A percentile compares a stretch with the other conserved stretches of the same genome.
phyloP scores from a whole-genome alignment of 2,113 vertebrate species.

The Irena cyanogastra region DNA sequence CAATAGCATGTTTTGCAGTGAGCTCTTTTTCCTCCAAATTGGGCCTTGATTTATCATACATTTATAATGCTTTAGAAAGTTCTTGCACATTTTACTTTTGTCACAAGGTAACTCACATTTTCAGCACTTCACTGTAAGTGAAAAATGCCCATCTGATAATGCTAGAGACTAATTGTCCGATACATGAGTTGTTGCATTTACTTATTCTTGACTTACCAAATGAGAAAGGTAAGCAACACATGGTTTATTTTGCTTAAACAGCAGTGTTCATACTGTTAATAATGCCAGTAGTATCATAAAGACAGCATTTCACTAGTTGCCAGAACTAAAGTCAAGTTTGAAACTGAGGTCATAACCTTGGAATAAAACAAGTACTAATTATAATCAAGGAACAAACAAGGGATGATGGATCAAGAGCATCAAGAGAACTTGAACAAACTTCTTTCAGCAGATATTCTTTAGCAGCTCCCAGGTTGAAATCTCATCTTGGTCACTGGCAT shows the following conservation, averaged over 20 bases:
- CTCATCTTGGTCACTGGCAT: conserved; percentile 59
- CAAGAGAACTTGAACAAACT: conserved; percentile 50
- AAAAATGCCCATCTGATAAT: conserved; percentile 8
- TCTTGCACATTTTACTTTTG: conserved; percentile 24
- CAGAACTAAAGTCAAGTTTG: conserved; percentile 56
- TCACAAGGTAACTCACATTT: conserved; percentile 35
- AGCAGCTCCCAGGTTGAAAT: conserved; percentile 59
- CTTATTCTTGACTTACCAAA: conserved; percentile 52
- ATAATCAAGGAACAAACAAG: conserved; percentile 53
- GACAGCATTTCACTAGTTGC: conserved; percentile 59
- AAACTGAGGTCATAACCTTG: conserved; percentile 48
- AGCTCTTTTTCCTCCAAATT: not conserved
- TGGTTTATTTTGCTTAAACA: conserved; percentile 57
- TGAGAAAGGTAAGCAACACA: conserved; percentile 41
- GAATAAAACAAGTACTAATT: conserved; percentile 52
- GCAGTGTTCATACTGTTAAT: conserved; percentile 55
- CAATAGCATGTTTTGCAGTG: conserved; percentile 27
- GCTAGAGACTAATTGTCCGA: conserved; percentile 14
- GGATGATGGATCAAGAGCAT: conserved; percentile 30
- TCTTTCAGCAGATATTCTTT: conserved; percentile 63
- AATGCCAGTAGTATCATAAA: conserved; percentile 43
- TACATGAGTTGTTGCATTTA: conserved; percentile 34
- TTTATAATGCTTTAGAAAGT: conserved; percentile 25
- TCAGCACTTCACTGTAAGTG: conserved; percentile 41
- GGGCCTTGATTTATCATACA: conserved; percentile 28